Conservation (phyloP, 2,797 vertebrate species). For the Girardinus metallicus region DNA sequence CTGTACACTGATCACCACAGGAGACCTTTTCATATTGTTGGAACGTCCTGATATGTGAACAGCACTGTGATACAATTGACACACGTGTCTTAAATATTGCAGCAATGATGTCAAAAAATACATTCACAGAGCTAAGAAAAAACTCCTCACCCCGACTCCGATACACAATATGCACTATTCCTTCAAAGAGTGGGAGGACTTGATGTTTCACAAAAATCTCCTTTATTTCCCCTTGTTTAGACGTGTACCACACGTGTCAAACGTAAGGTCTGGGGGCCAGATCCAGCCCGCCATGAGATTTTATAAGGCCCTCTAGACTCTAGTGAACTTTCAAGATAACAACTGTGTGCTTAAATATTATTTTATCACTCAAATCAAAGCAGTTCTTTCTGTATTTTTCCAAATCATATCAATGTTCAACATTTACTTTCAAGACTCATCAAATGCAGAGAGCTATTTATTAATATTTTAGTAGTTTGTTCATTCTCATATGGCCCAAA, state of each 20-base stretch:
- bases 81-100: neutral
- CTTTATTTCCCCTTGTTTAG: neutral
- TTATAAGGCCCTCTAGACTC: no score
- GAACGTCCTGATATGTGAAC: neutral
- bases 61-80: neutral
- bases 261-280: no score
- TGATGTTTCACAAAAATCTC: neutral
- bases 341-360: no score
- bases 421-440: no score
- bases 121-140: neutral
- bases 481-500: no score
- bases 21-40: neutral
- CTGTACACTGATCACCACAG: neutral
- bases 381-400: no score
- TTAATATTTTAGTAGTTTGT: no score
- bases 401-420: no score
- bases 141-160: neutral
- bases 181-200: neutral
- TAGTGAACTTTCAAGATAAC: no score
- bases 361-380: no score
- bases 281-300: no score
- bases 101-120: neutral
- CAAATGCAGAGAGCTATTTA: no score
- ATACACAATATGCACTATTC: neutral
- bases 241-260: neutral